Base-by-base conservation (phyloP, 2,888 invertebrate genomes). In the Zygaena filipendulae region DNA sequence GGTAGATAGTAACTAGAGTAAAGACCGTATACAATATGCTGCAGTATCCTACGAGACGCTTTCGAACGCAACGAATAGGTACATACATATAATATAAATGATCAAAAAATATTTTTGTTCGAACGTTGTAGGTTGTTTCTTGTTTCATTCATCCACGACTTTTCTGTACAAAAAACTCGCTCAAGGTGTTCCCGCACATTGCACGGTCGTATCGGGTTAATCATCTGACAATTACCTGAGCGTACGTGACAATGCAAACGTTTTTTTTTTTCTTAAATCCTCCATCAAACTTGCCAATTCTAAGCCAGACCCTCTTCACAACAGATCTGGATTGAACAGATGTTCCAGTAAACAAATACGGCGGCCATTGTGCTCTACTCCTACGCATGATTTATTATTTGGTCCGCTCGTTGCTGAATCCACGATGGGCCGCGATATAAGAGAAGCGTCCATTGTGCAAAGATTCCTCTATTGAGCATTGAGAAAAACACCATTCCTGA, bases 341-440 rank as follows among this genome's bases (percentile, higher is more conserved):
- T 79, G 77, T 69, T 58, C 63, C 52, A 53, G 59, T 61, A 71
- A 68, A 74, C 68, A 70, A 72, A 72, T 67, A 62, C 41, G 38
- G 40, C 47, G 29, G 36, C 52, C 45, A 57, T 71, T 69, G 61
- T 70, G 42, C 44, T 45, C 35, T 37, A 56, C 74, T 70, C 69
- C 74, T 64, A 71, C 74, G 68, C 71, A 60, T 70, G 70, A 74
- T 69, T 70, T 67, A 70, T 68, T 48, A 49, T 51, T 56, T 51
- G 57, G 53, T 53, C 49, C n/a, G n/a, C n/a, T 52, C 51, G 58
- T 55, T 45, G 56, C 51, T 55, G 59, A 61, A 61, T 59, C 62
- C 63, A 67, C 68, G 68, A 72, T 66, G 61, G 59, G 49, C 50
- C 51, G 37, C 42, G 50, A 60, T 53, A 52, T 42, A 56, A 53